Conservation (phyloP, 2,888 invertebrate species). For the Troides oblongomaculatus region DNA sequence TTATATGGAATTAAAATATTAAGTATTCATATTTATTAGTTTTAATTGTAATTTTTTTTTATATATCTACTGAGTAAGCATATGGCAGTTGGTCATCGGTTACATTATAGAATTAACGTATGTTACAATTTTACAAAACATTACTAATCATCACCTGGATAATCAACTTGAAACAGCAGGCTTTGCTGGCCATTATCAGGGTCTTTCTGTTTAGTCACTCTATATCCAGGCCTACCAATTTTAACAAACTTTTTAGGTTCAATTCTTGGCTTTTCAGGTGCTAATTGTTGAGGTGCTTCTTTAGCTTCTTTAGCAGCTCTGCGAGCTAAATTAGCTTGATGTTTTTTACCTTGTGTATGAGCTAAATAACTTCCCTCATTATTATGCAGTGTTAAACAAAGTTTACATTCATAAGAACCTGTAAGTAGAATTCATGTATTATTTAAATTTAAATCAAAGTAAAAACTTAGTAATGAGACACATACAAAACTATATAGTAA, state of each 20-base stretch:
- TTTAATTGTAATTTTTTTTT: too few species aligned
- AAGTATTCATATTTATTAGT: neutral
- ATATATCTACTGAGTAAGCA: too few species aligned
- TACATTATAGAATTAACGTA: neutral
- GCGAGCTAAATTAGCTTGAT: conserved; percentile 98
- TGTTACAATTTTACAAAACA: neutral
- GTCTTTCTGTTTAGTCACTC: conserved; percentile 98
- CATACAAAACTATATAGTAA: neutral
- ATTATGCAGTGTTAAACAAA: conserved; percentile 98
- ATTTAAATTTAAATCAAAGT: neutral
- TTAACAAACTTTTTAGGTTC: conserved; percentile 99
- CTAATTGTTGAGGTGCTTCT: conserved; percentile 95
- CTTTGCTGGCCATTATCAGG: conserved; percentile 98
- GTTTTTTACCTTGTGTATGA: conserved; percentile 99
- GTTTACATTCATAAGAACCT: conserved; percentile 98
- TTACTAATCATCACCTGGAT: conserved; percentile 81
- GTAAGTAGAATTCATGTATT: conserved; percentile 40
- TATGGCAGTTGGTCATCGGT: neutral
- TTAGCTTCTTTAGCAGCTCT: conserved; percentile 99
- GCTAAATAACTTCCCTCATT: conserved; percentile 99
- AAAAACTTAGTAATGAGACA: neutral
- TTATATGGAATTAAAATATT: neutral
- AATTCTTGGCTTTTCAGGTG: conserved; percentile 96
- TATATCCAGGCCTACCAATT: conserved; percentile 98
- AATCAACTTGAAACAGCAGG: conserved; percentile 97